phyloP scores from a whole-genome alignment of 2,888 invertebrate species.

The Aspidapion aeneum region DNA sequence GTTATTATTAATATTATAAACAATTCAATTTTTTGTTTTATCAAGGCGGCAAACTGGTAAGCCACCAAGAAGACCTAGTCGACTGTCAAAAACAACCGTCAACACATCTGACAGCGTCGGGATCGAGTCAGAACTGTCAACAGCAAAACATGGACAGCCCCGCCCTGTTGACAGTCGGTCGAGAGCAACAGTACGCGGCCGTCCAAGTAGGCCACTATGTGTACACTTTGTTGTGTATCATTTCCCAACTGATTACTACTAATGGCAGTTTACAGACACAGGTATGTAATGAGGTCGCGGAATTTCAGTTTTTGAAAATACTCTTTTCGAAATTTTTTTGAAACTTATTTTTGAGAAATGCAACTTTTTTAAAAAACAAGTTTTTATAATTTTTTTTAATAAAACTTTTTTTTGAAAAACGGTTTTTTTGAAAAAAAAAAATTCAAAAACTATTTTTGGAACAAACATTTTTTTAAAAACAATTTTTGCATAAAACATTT shows the following conservation, averaged over 20 bases:
- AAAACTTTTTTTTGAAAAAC: too few species aligned
- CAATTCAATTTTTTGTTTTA: too few species aligned
- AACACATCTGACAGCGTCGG: background rate
- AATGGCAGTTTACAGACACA: conserved; percentile 62
- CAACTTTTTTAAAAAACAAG: too few species aligned
- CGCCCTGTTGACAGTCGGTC: conserved; percentile 49
- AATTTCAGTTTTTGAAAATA: background rate
- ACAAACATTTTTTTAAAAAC: too few species aligned
- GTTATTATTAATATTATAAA: too few species aligned
- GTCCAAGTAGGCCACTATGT: conserved; percentile 82
- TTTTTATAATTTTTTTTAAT: too few species aligned
- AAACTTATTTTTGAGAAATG: too few species aligned
- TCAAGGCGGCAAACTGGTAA: background rate
- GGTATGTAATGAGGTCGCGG: background rate
- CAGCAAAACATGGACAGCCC: conserved; percentile 43
- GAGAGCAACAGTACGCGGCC: conserved; percentile 70
- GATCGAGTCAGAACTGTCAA: background rate
- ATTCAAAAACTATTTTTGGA: too few species aligned
- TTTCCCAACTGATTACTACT: conserved; percentile 85
- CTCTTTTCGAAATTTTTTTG: too few species aligned
- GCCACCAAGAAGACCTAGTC: background rate
- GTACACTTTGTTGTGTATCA: conserved; percentile 81
- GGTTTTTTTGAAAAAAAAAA: too few species aligned
- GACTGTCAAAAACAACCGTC: background rate
- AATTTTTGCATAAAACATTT: too few species aligned